Evolutionary conservation across 2,888 invertebrate species (phyloP), one percentile per base, ranked within the genome.

Genomic region (Meteorus cinctellus): DNA sequence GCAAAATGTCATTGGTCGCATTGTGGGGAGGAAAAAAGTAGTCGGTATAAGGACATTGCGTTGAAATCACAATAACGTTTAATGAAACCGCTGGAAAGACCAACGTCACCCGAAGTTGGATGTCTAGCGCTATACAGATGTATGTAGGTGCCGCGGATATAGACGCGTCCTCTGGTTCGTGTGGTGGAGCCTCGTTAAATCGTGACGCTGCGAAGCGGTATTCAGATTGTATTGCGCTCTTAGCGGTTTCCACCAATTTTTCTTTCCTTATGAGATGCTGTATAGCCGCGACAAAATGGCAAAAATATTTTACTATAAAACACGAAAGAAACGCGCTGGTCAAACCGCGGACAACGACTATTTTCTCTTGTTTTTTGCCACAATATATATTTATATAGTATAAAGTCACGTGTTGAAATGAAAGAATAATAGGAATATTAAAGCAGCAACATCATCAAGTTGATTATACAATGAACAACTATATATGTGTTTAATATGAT

Each of bases 171-270:
- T 72, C 72, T 63, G 48, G 16, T 31, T 83, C 88, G 86, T 86
- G 88, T 88, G 85, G 84, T 86, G 79, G 76, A 48, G 84, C 75
- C 86, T 83, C 79, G 80, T 81, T 83, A 82, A 85, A 89, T 89
- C 89, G 89, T 89, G 89, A 88, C 88, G 86, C 86, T 83, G 86
- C 84, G 79, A 86, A 89, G 89, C 89, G 89, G 89, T 89, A 89
- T 89, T 89, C 86, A 87, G 88, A 89, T 89, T 89, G 89, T 89
- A 89, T 89, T 89, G 89, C 89, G 83, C 89, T 89, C 88, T 89
- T 89, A 89, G 89, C 89, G 89, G 89, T 89, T 89, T 89, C 63
- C 80, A 85, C 82, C 84, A 84, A 87, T 84, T 89, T 88, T 83
- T 83, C 79, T 83, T 78, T 66, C 48, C 34, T 65, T 45, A 55